Percentiles rank a stretch among this genome's conserved stretches.
Conservation (phyloP, 2,888 invertebrate species). For the Aethes cnicana region DNA sequence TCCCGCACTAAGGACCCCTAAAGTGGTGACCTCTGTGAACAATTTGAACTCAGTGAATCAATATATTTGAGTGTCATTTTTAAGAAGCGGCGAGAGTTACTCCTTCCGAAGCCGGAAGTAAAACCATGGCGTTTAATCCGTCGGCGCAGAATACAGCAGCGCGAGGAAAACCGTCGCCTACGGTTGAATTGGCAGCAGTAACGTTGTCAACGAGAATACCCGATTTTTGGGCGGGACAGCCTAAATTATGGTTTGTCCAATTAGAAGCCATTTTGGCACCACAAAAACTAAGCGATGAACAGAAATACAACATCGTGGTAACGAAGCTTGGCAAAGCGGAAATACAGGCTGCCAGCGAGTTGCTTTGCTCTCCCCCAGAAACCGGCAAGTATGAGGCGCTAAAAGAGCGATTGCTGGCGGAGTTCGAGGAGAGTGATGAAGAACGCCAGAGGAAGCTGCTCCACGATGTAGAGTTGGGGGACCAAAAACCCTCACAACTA, state of each 20-base stretch:
- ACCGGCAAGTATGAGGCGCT: constrained; percentile 5
- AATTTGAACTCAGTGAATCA: too few species aligned
- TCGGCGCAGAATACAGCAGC: too few species aligned
- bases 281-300: not conserved
- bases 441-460: constrained; percentile 11
- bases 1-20: too few species aligned
- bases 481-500: constrained; percentile 20
- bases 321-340: constrained; percentile 7
- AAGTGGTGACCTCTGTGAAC: too few species aligned
- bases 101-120: too few species aligned
- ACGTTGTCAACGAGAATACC: not conserved
- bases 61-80: too few species aligned
- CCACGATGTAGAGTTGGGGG: constrained; percentile 18
- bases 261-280: constrained; percentile 4
- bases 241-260: not conserved
- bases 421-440: constrained; percentile 16
- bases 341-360: constrained; percentile 12
- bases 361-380: constrained; percentile 4
- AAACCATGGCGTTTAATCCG: too few species aligned
- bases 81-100: too few species aligned
- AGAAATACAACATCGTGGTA: constrained; percentile 6
- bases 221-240: constrained; percentile 3
- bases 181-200: not conserved
- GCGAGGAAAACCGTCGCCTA: not conserved
- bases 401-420: constrained; percentile 5